Conservation (phyloP, 2,797 vertebrate species). For the Manis javanica region DNA sequence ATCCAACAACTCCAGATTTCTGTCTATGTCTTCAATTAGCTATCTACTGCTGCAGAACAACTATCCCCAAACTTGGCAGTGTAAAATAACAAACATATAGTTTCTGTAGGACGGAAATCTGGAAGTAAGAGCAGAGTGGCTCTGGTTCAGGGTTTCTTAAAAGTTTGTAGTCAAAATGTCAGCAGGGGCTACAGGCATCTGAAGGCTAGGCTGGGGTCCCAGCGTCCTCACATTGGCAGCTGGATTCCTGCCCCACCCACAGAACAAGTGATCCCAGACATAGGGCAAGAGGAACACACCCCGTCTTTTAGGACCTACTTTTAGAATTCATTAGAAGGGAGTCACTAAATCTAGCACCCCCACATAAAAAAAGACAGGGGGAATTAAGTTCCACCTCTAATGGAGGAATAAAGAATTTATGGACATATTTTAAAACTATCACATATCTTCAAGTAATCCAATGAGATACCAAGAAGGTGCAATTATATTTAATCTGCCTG, state of each 20-base stretch:
- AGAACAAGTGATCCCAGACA: not conserved
- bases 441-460: not conserved
- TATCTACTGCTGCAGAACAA: not conserved
- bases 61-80: not conserved
- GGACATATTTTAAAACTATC: slow-evolving; percentile 6
- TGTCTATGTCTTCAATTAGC: not conserved
- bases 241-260: not conserved
- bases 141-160: not conserved
- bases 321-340: slow-evolving; percentile 17
- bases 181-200: not conserved
- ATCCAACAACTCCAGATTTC: slow-evolving; percentile 43
- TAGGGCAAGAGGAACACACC: not conserved
- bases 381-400: not conserved
- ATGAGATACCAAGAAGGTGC: not conserved
- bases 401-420: not conserved
- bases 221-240: not conserved
- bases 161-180: not conserved
- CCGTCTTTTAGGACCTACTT: not conserved
- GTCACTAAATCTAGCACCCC: not conserved
- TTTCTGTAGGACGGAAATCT: not conserved
- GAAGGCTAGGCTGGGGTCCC: not conserved
- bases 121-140: not conserved
- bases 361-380: not conserved
- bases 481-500: not conserved
- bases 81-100: not conserved